phyloP scores from a whole-genome alignment of 2,888 invertebrate genomes.

The Eurytoma adleriae region DNA sequence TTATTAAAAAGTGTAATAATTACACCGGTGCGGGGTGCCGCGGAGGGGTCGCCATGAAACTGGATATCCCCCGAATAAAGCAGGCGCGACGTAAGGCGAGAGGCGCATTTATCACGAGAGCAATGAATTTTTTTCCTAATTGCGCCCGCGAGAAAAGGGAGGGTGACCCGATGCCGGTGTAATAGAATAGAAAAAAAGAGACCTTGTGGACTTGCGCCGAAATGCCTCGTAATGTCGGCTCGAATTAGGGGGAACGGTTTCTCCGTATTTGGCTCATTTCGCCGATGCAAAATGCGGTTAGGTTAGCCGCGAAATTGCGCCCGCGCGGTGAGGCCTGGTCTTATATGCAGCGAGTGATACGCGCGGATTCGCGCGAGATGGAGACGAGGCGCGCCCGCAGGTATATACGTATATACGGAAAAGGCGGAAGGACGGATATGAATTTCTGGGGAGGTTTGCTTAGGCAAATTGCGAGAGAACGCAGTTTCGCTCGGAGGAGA shows the following conservation, averaged over 20 bases:
- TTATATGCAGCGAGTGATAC: constrained; percentile 13
- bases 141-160: constrained; percentile 15
- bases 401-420: not conserved
- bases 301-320: constrained; percentile 45
- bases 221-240: constrained; percentile 21
- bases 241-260: not conserved
- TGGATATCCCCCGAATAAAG: constrained; percentile 23
- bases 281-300: constrained; percentile 39
- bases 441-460: constrained; percentile 69
- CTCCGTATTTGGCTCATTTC: constrained; percentile 50
- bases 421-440: constrained; percentile 63
- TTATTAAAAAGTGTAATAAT: constrained; percentile 37
- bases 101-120: constrained; percentile 46
- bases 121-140: constrained; percentile 51
- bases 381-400: not conserved
- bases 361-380: constrained; percentile 27
- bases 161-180: not conserved
- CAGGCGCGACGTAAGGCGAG: constrained; percentile 18
- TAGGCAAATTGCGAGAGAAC: constrained; percentile 68
- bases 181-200: not conserved
- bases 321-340: not conserved
- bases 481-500: constrained; percentile 43
- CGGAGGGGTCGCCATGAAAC: constrained; percentile 37
- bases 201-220: not conserved
- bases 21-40: not conserved